Base-by-base conservation (phyloP, 2,888 invertebrate species). In the Diadromus collaris region DNA sequence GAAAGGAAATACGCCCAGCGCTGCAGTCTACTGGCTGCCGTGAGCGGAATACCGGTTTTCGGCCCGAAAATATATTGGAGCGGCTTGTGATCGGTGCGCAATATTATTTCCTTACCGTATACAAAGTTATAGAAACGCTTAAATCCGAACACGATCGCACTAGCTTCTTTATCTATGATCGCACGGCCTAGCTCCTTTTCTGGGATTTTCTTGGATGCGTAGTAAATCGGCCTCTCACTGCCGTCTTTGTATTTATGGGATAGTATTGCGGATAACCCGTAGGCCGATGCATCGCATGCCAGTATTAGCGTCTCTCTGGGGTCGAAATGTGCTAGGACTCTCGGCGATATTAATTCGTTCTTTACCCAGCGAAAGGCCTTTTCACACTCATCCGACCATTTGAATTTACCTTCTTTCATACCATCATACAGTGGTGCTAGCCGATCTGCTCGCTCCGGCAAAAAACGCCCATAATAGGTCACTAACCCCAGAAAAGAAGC, bases 391-490 rank as follows among this genome's bases (percentile, higher is more conserved):
- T 73, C 69, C 10, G 69, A 76, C 88, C 89, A 89, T 13, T 76
- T 60, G 54, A 82, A 85, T 16, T 79, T 70, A 9, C 69, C 75
- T 27, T 83, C 79, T 58, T 80, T 71, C 5, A 84, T 61, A 6
- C 87, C 75, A 0, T 76, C 70, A 60, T 87, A 83, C 4, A 89
- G 71, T 6, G 88, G 85, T 9, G 78, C 77, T 16, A 84, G 79
- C 56, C 81, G 83, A n/a, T 63, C 46, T 4, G 87, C 68, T 63
- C 86, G 81, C 56, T 85, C 82, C 58, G 80, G 79, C 2, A 89
- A 77, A 80, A 89, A 89, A 69, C 84, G 84, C 2, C 85, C 81
- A 74, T 89, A 89, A 81, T 86, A 89, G 64, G 86, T 88, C n/a
- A 86, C 72, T 19, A 85, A 21, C 29, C 87, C 86, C 3, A 85